phyloP scores from a whole-genome alignment of 1,140 invertebrate genomes.

The Delia radicum region DNA sequence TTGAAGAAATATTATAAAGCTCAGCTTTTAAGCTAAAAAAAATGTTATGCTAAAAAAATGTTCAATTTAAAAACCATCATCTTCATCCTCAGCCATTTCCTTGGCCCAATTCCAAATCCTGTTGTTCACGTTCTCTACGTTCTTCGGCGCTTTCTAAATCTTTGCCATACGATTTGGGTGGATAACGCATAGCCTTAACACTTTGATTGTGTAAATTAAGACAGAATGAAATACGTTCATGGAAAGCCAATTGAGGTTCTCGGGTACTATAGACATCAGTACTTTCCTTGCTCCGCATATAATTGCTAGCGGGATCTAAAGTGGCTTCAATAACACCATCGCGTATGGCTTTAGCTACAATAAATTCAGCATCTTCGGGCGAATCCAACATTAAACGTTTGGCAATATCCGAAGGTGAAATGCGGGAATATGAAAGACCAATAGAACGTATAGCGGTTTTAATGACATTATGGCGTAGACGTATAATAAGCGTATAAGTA shows the following conservation, averaged over 20 bases:
- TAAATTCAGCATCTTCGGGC: conserved; percentile 97
- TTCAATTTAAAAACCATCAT: conserved; percentile 76
- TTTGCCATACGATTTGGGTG: conserved; percentile 97
- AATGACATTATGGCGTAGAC: conserved; percentile 97
- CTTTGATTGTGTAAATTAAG: conserved; percentile 97
- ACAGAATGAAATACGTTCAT: conserved; percentile 97
- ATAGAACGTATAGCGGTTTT: conserved; percentile 98
- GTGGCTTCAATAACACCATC: conserved; percentile 98
- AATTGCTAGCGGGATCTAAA: conserved; percentile 92
- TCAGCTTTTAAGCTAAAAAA: neutral
- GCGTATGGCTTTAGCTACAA: conserved; percentile 98
- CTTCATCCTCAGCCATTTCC: conserved; percentile 98
- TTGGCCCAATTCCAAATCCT: conserved; percentile 97
- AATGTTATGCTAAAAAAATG: neutral
- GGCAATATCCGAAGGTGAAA: conserved; percentile 93
- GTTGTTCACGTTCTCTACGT: conserved; percentile 91
- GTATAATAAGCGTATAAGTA: conserved; percentile 92
- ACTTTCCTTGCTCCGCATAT: conserved; percentile 96
- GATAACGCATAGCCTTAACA: conserved; percentile 98
- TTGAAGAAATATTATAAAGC: neutral
- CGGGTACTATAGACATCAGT: conserved; percentile 96
- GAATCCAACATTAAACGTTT: conserved; percentile 90
- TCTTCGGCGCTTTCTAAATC: conserved; percentile 98
- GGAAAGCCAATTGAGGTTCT: conserved; percentile 95
- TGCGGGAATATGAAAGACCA: conserved; percentile 94